Evolutionary conservation across 2,797 vertebrate species (phyloP), one percentile per base, ranked within the genome.

Genomic region (Capromys pilorides): DNA sequence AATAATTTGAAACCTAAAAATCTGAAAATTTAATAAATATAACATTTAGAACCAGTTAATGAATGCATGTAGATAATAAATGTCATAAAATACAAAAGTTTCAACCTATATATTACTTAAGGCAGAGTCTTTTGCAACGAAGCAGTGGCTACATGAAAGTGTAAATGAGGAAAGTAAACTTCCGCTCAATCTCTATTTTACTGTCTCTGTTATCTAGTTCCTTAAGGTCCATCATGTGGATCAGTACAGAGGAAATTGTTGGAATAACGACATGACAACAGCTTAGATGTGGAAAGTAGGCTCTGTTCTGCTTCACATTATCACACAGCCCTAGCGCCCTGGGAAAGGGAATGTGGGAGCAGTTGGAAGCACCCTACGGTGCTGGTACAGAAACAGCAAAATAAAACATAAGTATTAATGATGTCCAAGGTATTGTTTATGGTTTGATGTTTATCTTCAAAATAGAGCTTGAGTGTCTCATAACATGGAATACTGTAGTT

Each of bases 191-290:
- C 5, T 75, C 24, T 69, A 31, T 31, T 31, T 90, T 6, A 0
- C 28, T 41, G 1, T 81, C 11, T 2, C 31, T 16, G 33, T 19
- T 24, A 26, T 61, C 41, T 28, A 41, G 33, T 33, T 3, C 8
- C 6, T 73, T 64, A 13, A 64, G 28, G 33, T 61, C 2, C 24
- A 62, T 1, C 9, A 31, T 11, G 18, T 22, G 33, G 4, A 16
- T 33, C 93, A 95, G 81, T 79, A 21, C 18, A 33, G 86, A 94
- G 82, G 84, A 91, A 90, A 26, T 12, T 80, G 21, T 41, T 90
- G 33, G 14, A 71, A 8, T 79, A 31, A 79, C 16, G 12, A 11
- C 19, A 11, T 79, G 33, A 39, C 79, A 62, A 90, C 9, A 80
- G 71, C 26, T 2, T 28, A 45, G 8, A 18, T 39, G 22, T 41